phyloP scores from a whole-genome alignment of 2,113 vertebrate genomes.

The Hippocampus abdominalis region DNA sequence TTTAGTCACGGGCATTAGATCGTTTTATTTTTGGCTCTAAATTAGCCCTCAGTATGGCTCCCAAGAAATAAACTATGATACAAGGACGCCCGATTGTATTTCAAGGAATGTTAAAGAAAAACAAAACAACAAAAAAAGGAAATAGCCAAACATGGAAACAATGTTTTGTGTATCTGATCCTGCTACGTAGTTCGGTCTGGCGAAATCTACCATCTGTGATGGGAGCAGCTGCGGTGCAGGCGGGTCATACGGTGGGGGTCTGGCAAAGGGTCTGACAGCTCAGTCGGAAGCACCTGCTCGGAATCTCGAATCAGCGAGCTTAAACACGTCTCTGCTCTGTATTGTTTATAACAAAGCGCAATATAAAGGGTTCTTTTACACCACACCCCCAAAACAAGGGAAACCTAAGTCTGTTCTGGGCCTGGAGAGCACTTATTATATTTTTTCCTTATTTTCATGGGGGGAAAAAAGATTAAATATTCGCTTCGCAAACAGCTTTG shows the following conservation, averaged over 20 bases:
- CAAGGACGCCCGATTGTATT: too few species aligned
- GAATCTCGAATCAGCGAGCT: too few species aligned
- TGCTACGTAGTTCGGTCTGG: background rate
- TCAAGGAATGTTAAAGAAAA: background rate
- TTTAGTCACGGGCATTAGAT: too few species aligned
- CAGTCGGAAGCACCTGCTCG: background rate
- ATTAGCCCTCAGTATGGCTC: too few species aligned
- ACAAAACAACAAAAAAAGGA: background rate
- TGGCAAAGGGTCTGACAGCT: background rate
- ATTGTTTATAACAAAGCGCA: background rate
- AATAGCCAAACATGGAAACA: background rate
- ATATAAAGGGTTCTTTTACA: background rate
- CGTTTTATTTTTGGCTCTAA: too few species aligned
- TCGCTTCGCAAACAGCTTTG: background rate
- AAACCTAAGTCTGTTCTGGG: background rate
- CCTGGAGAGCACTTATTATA: background rate
- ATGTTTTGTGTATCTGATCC: background rate
- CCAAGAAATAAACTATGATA: too few species aligned
- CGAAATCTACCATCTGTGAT: background rate
- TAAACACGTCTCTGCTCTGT: background rate
- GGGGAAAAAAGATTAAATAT: background rate
- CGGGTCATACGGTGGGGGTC: background rate
- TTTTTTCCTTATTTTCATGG: background rate
- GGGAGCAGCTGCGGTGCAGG: background rate
- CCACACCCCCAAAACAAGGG: background rate